These are phyloP conservation scores for Diabrotica virgifera DNA, from an alignment of 1,140 invertebrate genomes.

Conservation along the genomic window DNA sequence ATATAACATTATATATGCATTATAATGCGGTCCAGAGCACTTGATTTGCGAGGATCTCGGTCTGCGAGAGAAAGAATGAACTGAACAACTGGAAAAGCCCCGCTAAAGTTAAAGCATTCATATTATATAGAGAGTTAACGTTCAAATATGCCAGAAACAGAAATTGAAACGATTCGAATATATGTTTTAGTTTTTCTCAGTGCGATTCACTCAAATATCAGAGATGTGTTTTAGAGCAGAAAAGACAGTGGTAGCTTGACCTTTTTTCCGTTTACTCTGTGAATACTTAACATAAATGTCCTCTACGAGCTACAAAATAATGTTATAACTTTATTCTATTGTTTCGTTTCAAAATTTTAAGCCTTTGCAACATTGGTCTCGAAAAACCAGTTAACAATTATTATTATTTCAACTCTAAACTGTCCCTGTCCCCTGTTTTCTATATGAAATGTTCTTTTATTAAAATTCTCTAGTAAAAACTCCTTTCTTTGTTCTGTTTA, in stretches of 20 bases:
- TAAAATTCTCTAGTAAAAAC: too few species aligned
- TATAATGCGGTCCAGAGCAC: conserved; percentile 42
- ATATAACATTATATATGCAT: conserved; percentile 50
- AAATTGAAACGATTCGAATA: conserved; percentile 48
- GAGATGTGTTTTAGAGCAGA: conserved; percentile 22
- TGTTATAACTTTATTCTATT: too few species aligned
- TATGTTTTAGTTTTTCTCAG: conserved; percentile 47
- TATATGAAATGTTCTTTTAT: too few species aligned
- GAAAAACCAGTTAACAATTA: too few species aligned
- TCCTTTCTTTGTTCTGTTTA: too few species aligned
- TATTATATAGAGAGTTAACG: conserved; percentile 50
- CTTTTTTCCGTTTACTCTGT: background rate
- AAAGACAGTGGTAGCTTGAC: background rate
- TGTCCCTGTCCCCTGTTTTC: too few species aligned
- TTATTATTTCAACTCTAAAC: too few species aligned
- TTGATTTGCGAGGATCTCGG: conserved; percentile 25
- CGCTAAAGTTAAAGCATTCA: conserved; percentile 48
- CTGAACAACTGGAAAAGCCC: conserved; percentile 38
- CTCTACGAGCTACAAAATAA: too few species aligned
- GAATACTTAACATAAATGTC: too few species aligned
- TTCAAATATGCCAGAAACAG: conserved; percentile 48
- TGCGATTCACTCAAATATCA: conserved; percentile 24
- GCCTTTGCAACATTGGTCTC: too few species aligned
- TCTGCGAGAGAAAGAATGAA: conserved; percentile 31
- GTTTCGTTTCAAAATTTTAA: too few species aligned